Conservation (phyloP, 2,797 vertebrate genomes). For the Chromobotia macracanthus region DNA sequence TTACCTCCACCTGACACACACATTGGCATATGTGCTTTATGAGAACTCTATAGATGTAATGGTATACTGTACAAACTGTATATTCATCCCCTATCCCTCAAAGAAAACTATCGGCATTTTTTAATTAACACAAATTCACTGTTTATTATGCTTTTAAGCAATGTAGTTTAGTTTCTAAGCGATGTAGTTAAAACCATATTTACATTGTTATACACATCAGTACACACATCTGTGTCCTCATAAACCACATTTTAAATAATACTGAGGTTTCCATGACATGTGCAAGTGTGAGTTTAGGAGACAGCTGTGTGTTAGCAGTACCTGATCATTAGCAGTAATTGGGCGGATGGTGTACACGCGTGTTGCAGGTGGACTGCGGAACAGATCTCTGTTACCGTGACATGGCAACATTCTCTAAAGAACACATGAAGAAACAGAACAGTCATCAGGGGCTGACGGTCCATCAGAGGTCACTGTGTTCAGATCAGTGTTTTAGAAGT, state of each 20-base stretch:
- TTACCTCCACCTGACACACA: conserved; percentile 82
- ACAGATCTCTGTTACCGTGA: conserved; percentile 95
- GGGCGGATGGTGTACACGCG: conserved; percentile 90
- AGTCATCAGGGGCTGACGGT: neutral
- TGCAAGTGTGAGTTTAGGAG: neutral
- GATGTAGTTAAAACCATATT: too few species aligned
- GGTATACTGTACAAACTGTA: too few species aligned
- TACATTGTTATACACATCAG: too few species aligned
- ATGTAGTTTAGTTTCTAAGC: too few species aligned
- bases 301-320: conserved; percentile 56
- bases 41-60: too few species aligned
- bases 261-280: neutral
- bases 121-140: too few species aligned
- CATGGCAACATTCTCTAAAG: conserved; percentile 94
- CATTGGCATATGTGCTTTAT: too few species aligned
- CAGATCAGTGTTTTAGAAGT: conserved; percentile 58
- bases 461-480: neutral
- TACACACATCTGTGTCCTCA: too few species aligned
- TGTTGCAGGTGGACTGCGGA: conserved; percentile 87
- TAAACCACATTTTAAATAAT: too few species aligned
- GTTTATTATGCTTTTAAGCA: too few species aligned
- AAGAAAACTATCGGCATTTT: too few species aligned
- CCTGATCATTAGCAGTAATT: conserved; percentile 91
- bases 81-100: too few species aligned
- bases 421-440: conserved; percentile 59